Evolutionary conservation across 2,113 vertebrate species (phyloP), one percentile per base, ranked within the genome.

Genomic region (Xerus inauris): DNA sequence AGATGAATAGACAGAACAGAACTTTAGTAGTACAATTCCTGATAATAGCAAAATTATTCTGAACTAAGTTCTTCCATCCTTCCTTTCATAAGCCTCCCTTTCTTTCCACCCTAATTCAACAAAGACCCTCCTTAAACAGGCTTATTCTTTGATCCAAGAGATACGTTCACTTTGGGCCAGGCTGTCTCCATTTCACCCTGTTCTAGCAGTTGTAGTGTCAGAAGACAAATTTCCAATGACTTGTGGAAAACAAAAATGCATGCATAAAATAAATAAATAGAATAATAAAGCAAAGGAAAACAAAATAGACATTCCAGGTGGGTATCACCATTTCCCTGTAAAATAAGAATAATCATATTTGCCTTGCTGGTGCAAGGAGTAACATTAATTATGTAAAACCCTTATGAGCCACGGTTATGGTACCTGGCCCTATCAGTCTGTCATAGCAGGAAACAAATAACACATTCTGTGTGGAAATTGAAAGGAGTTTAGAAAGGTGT

Each of bases 261-360:
- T 51, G 5, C 51, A 28, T 83, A 6, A 92, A 38, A 32, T 57
- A 62, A 85, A 35, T 30, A 57, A 92, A 79, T 57, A 28, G 17
- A 90, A 9, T 38, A 80, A 35, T 69, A 57, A 79, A 65, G 22
- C 13, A 84, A 47, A 26, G 71, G 71, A 38, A 64, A 94, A 73
- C 62, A 38, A 26, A 87, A 35, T 14, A 87, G 26, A 6, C 38
- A 57, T 73, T 92, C n/a, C 62, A 62, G 4, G 5, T 73, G 19
- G 26, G n/a, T 67, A 6, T 87, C 24, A 67, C 5, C 91, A 8
- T 17, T 67, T 40, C 84, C 83, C 67, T 38, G 11, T 91, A 84
- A 93, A 90, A 65, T 96, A 38, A 49, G 32, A 77, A 77, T 24
- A 32, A 59, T 71, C 32, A 30, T 62, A 49, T 82, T 87, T 87